Evolutionary conservation across 2,113 vertebrate genomes (phyloP), one percentile per base, ranked within the genome.

Genomic region (Rhea pennata): DNA sequence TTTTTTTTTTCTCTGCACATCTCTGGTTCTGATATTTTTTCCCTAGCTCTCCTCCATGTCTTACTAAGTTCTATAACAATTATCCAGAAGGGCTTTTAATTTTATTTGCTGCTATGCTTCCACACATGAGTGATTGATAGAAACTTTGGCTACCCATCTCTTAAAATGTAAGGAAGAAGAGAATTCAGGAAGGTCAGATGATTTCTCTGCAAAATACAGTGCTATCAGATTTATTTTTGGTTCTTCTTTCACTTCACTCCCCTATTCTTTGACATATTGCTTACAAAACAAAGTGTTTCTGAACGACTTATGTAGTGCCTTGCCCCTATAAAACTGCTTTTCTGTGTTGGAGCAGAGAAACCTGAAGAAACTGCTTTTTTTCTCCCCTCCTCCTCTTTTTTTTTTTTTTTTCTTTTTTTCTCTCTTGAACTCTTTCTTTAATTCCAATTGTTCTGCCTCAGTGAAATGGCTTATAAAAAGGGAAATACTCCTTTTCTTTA

Each of bases 21-120:
- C 36, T 93, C 82, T 96, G 72, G 62, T 96, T 84, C 87, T 95
- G 83, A 95, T 36, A 36, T 96, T 97, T 94, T 87, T 12, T 42
- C 72, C 29, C 90, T 73, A 73, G 53, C 84, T 97, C 14, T 10
- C 91, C 75, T 93, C 84, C 70, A 23, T 96, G 73, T 93, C 95
- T 96, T 90, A 96, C 89, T 95, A 85, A 86, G 96, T 97, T 97
- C 36, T 79, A 67, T 92, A 94, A 97, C 87, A 97, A 93, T 95
- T 97, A 96, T 77, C 73, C 83, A 79, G 67, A 95, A 95, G 67
- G 80, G 40, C 78, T 98, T 97, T 96, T 87, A 7, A 69, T 96
- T 97, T 96, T 96, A 88, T 96, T 95, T 96, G 80, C 67, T 92
- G 51, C 82, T 95, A 71, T 48, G 20, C 78, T 92, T 98, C 5